Evolutionary conservation across 2,888 invertebrate species (phyloP).

Genomic region (Thelaira solivaga): DNA sequence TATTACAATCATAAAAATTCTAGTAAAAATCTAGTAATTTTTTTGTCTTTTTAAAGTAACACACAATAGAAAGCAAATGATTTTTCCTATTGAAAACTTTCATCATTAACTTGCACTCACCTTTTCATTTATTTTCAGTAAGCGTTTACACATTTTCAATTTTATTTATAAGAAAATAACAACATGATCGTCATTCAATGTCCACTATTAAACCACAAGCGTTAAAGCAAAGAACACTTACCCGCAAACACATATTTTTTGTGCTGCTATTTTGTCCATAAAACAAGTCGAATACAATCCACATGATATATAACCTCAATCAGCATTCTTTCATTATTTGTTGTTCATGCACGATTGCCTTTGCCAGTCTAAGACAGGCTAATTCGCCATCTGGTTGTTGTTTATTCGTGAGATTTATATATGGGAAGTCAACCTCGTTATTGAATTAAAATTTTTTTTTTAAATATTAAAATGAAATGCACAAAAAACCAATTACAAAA

Average conservation of each 20-base stretch:
- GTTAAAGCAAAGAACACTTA: conserved; percentile 10
- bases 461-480: too few relatives aligned
- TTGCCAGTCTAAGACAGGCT: background rate
- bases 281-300: conserved; percentile 48
- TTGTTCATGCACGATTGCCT: conserved; percentile 25
- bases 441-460: background rate
- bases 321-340: conserved; percentile 73
- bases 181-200: conserved; percentile 63
- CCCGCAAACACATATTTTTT: conserved; percentile 6
- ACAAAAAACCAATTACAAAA: too few relatives aligned
- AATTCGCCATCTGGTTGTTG: conserved; percentile 41
- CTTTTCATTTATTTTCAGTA: background rate
- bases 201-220: conserved; percentile 51
- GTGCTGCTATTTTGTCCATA: background rate
- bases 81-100: conserved; percentile 48
- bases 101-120: conserved; percentile 41
- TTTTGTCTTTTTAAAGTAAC: too few relatives aligned
- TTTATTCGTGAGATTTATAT: background rate
- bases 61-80: too few relatives aligned
- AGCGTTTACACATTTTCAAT: background rate
- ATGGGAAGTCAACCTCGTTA: background rate
- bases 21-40: too few relatives aligned
- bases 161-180: conserved; percentile 37
- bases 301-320: conserved; percentile 75
- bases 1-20: too few relatives aligned